A percentile compares a stretch with the other conserved stretches of the same genome.
These are phyloP conservation scores for Rostratula benghalensis DNA, from an alignment of 2,113 vertebrate genomes.

Conservation along the genomic window DNA sequence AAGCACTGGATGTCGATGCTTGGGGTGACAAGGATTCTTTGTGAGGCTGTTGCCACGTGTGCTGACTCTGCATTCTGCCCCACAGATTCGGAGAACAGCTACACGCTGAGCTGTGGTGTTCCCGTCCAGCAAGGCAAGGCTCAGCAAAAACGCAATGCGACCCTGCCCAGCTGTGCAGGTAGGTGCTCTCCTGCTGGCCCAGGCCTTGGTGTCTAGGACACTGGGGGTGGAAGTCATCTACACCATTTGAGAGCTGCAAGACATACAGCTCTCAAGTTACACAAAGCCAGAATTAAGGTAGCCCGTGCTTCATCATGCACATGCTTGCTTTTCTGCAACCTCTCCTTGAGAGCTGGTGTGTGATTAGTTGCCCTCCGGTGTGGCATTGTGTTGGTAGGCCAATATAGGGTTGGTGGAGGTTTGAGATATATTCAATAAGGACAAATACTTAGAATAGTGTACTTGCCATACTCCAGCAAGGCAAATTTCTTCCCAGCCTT, in stretches of 20 bases:
- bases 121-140: conserved; percentile 81
- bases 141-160: conserved; percentile 78
- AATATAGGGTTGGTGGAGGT: not conserved
- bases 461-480: not conserved
- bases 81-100: conserved; percentile 91
- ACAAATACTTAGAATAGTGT: not conserved
- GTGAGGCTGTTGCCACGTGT: not conserved
- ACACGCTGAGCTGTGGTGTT: conserved; percentile 88
- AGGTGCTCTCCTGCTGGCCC: not conserved
- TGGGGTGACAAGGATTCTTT: not conserved
- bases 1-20: fast-evolving
- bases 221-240: not conserved
- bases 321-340: not conserved
- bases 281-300: not conserved
- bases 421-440: not conserved
- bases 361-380: not conserved
- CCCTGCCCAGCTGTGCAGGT: conserved; percentile 83
- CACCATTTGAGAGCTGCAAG: not conserved
- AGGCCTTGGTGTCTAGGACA: too few species aligned
- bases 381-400: fast-evolving
- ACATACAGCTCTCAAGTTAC: fast-evolving
- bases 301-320: not conserved
- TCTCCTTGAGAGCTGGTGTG: not conserved
- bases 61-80: not conserved
- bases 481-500: not conserved